These are phyloP conservation scores for Clistopyga incitator DNA, from an alignment of 2,888 invertebrate genomes.

Conservation along the genomic window DNA sequence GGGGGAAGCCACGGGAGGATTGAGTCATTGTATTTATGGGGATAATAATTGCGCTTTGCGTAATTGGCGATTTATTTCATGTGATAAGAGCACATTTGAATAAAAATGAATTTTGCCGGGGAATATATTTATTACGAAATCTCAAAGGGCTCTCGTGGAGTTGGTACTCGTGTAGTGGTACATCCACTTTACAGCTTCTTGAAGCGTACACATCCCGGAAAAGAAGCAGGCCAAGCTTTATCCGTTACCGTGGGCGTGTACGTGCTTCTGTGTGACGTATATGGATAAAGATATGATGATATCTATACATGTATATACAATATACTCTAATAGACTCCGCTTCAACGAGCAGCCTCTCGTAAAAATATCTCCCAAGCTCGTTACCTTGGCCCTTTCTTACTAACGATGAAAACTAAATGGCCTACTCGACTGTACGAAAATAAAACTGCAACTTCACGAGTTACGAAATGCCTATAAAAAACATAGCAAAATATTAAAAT, in stretches of 20 bases:
- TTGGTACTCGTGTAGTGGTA: neutral
- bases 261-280: constrained; percentile 12
- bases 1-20: constrained; percentile 8
- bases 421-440: constrained; percentile 21
- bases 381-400: constrained; percentile 47
- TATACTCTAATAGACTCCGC: constrained; percentile 27
- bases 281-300: constrained; percentile 12
- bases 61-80: neutral
- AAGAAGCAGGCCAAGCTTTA: constrained; percentile 23
- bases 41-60: neutral
- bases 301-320: constrained; percentile 4
- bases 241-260: constrained; percentile 38
- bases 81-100: neutral
- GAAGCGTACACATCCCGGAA: constrained; percentile 24
- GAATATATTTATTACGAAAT: neutral
- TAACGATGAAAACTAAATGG: constrained; percentile 47
- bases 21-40: constrained; percentile 15
- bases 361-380: constrained; percentile 52
- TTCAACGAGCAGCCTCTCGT: constrained; percentile 37
- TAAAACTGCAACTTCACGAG: neutral
- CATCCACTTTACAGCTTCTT: constrained; percentile 24
- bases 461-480: neutral
- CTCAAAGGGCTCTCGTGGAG: neutral
- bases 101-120: neutral
- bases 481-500: neutral